These are phyloP conservation scores for Montipora foliosa DNA, from an alignment of 64 coral and sea anemone genomes.

Conservation along the genomic window DNA sequence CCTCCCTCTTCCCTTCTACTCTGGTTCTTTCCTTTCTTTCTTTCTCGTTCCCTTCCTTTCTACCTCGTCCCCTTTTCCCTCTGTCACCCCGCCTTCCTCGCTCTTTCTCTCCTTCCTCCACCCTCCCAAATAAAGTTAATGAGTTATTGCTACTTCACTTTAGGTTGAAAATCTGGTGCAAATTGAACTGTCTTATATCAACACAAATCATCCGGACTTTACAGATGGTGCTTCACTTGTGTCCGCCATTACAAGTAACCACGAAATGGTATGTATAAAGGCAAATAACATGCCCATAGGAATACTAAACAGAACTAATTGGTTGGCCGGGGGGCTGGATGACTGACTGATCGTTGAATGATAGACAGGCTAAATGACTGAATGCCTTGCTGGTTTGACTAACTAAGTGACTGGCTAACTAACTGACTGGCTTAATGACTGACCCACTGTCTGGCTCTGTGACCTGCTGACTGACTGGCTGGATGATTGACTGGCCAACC, in stretches of 20 bases:
- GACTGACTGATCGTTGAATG: neutral
- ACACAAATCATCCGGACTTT: slow-evolving; percentile 98
- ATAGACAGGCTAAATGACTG: neutral
- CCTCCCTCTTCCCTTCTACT: too few species aligned
- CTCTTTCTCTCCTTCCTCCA: too few species aligned
- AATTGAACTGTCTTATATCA: slow-evolving; percentile 97
- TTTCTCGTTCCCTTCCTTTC: too few species aligned
- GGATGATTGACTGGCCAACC: too few species aligned
- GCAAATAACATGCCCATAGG: neutral
- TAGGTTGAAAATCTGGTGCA: slow-evolving; percentile 94
- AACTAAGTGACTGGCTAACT: neutral
- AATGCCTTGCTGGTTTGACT: neutral
- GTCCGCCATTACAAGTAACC: slow-evolving; percentile 82
- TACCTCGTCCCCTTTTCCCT: too few species aligned
- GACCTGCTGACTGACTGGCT: too few species aligned
- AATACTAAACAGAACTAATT: neutral
- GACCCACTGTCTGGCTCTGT: too few species aligned
- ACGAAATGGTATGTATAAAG: slow-evolving; percentile 79
- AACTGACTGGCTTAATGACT: neutral
- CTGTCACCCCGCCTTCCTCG: too few species aligned
- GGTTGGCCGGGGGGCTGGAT: neutral
- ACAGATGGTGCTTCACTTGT: slow-evolving; percentile 88
- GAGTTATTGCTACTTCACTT: neutral
- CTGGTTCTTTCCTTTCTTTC: too few species aligned
- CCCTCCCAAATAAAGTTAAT: too few species aligned